Conservation (phyloP, 1,140 invertebrate genomes). For the Danaus melanippus region DNA sequence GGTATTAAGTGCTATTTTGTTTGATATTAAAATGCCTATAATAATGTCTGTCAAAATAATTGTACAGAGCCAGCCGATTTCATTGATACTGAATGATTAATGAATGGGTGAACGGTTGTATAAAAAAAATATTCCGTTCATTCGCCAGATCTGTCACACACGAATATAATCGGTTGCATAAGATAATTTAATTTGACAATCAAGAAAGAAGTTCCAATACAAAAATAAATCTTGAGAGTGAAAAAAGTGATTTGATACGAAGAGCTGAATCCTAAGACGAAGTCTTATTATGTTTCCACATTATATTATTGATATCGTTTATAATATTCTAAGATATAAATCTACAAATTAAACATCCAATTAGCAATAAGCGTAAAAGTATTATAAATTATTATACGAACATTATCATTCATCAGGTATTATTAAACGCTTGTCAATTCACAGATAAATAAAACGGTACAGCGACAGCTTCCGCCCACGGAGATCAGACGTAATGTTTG, state of each 20-base stretch:
- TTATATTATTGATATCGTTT: too few relatives aligned
- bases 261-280: too few relatives aligned
- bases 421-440: constrained; percentile 25
- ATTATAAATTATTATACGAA: constrained; percentile 6
- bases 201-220: constrained; percentile 5
- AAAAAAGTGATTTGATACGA: too few relatives aligned
- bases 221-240: too few relatives aligned
- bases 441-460: constrained; percentile 17
- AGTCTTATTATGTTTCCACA: too few relatives aligned
- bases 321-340: too few relatives aligned
- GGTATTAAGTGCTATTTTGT: constrained; percentile 5
- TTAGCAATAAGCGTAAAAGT: neutral
- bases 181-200: constrained; percentile 1
- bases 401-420: constrained; percentile 19
- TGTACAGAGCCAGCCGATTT: constrained; percentile 49
- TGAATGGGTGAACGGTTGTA: constrained; percentile 34
- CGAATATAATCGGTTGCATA: neutral
- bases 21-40: constrained; percentile 1
- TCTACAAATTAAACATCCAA: too few relatives aligned
- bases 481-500: constrained; percentile 6
- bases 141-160: constrained; percentile 23
- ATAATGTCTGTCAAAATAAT: constrained; percentile 35
- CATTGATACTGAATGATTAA: constrained; percentile 57
- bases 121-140: constrained; percentile 37
- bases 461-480: constrained; percentile 21